Evolutionary conservation across 2,888 invertebrate genomes (phyloP).

Genomic region (Microdon myrmicae): DNA sequence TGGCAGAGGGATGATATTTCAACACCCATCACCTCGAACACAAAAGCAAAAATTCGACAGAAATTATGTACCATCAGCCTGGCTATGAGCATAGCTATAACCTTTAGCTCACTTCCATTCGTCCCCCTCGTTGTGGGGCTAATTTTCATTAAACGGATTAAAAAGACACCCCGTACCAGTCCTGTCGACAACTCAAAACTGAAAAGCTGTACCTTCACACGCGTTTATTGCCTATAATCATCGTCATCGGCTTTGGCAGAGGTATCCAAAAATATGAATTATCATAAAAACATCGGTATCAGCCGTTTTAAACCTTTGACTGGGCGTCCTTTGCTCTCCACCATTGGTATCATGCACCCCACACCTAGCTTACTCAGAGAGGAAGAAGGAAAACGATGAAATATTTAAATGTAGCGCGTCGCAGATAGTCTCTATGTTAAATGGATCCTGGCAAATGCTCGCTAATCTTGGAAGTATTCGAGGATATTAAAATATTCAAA

Average conservation of each 20-base stretch:
- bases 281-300: slow-evolving; percentile 44
- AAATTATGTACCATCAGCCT: slow-evolving; percentile 20
- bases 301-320: slow-evolving; percentile 21
- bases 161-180: slow-evolving; percentile 47
- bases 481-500: slow-evolving; percentile 48
- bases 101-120: slow-evolving; percentile 15
- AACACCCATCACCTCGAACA: slow-evolving; percentile 14
- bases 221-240: slow-evolving; percentile 39
- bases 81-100: not conserved
- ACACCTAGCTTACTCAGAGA: not conserved
- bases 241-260: slow-evolving; percentile 36
- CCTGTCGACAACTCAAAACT: too few species aligned
- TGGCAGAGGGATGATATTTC: not conserved
- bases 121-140: slow-evolving; percentile 54
- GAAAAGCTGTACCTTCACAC: slow-evolving; percentile 25
- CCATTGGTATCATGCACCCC: too few species aligned
- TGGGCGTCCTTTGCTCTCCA: too few species aligned
- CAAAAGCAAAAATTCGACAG: slow-evolving; percentile 16
- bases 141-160: slow-evolving; percentile 66
- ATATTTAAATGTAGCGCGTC: slow-evolving; percentile 31
- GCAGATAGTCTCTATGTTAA: slow-evolving; percentile 42
- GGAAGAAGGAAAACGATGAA: slow-evolving; percentile 16
- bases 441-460: slow-evolving; percentile 35
- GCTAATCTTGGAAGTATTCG: slow-evolving; percentile 47
- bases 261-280: slow-evolving; percentile 44